Percentiles rank a stretch among this genome's conserved stretches.
Evolutionary conservation across 2,888 invertebrate species (phyloP).

Genomic region (Hirudinaria manillensis): DNA sequence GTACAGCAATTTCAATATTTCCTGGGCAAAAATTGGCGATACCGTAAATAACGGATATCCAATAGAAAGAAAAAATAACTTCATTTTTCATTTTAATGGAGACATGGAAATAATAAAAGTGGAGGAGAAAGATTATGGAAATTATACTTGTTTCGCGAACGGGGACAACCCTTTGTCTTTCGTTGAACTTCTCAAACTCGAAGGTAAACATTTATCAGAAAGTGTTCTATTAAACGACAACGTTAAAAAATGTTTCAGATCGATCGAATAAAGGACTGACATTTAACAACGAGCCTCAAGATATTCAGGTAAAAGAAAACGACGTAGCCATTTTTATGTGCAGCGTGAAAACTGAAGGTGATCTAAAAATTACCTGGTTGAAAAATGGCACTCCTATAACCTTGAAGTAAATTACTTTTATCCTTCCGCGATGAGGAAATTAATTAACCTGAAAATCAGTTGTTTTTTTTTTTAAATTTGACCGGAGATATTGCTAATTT

Average conservation of each 20-base stretch:
- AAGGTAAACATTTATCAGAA: neutral
- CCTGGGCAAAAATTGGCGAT: too few relatives aligned
- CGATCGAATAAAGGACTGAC: neutral
- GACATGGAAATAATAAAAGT: too few relatives aligned
- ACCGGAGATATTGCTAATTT: too few relatives aligned
- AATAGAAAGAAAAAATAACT: too few relatives aligned
- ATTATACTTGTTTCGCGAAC: too few relatives aligned
- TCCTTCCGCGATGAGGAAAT: neutral
- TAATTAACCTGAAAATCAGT: too few relatives aligned
- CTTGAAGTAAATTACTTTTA: neutral
- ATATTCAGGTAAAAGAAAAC: neutral
- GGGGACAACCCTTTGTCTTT: too few relatives aligned
- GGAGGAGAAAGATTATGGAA: too few relatives aligned
- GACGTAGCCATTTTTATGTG: neutral
- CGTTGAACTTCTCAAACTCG: neutral
- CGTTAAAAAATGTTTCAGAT: neutral
- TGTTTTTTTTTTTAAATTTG: too few relatives aligned
- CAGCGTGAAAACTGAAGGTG: neutral
- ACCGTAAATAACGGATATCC: too few relatives aligned
- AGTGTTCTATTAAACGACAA: neutral
- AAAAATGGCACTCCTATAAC: neutral
- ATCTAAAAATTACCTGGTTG: neutral
- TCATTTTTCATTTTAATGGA: too few relatives aligned
- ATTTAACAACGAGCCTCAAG: conserved; percentile 4
- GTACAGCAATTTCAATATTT: too few relatives aligned